Conservation (phyloP, 2,113 vertebrate genomes). For the Neomonachus schauinslandi region DNA sequence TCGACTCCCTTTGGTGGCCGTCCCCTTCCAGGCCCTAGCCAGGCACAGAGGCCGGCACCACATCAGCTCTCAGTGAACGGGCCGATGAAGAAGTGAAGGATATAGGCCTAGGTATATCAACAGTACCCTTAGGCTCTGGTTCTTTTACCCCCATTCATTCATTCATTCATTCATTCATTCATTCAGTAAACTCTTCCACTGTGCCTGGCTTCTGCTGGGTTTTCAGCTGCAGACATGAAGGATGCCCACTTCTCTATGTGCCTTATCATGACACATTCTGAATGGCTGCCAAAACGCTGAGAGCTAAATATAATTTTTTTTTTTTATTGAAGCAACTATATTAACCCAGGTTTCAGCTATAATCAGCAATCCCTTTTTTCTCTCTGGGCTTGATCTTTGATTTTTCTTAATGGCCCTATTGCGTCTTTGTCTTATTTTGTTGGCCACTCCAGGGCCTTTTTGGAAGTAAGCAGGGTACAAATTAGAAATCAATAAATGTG, state of each 20-base stretch:
- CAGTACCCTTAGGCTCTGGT: neutral
- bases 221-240: neutral
- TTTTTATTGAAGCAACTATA: conserved; percentile 45
- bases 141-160: neutral
- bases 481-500: conserved; percentile 76
- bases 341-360: conserved; percentile 59
- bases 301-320: conserved; percentile 20
- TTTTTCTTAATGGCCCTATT: conserved; percentile 78
- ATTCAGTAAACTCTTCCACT: neutral
- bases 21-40: neutral
- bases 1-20: neutral
- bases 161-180: neutral
- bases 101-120: neutral
- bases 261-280: neutral
- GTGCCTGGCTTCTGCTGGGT: neutral
- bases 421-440: conserved; percentile 78
- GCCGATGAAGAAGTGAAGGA: neutral
- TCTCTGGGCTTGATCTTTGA: conserved; percentile 76
- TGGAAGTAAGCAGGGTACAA: conserved; percentile 71
- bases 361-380: conserved; percentile 52
- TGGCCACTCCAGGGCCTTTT: conserved; percentile 65
- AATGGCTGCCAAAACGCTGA: conserved; percentile 27
- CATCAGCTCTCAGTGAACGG: neutral
- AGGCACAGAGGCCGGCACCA: neutral
- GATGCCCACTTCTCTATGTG: neutral